These are phyloP conservation scores for Acrocephalus arundinaceus DNA, from an alignment of 2,113 vertebrate species.

Conservation along the genomic window DNA sequence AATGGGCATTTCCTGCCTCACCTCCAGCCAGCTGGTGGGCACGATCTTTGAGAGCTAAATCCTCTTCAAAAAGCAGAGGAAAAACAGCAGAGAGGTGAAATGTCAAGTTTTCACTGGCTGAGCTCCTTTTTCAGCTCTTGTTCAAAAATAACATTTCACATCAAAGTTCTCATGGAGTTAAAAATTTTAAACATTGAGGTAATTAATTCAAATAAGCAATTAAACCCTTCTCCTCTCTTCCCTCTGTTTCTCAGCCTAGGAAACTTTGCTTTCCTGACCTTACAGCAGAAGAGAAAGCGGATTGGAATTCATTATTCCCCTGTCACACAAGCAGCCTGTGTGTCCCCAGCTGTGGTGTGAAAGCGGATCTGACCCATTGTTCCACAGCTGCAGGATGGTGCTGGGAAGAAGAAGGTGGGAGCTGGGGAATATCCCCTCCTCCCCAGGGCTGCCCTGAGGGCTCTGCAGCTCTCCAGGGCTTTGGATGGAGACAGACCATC, in stretches of 20 bases:
- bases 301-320: background rate
- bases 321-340: background rate
- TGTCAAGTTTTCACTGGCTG: background rate
- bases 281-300: background rate
- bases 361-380: background rate
- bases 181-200: background rate
- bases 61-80: background rate
- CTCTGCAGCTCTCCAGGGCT: background rate
- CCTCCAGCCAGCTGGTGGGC: background rate
- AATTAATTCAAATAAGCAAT: background rate
- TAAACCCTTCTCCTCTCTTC: background rate
- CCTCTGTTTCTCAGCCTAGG: background rate
- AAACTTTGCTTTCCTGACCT: background rate
- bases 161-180: background rate
- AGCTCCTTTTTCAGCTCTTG: background rate
- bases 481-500: rapidly evolving
- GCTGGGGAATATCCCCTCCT: background rate
- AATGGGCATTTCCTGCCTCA: background rate
- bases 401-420: background rate
- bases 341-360: background rate
- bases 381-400: background rate
- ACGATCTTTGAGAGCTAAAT: background rate
- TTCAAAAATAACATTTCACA: background rate
- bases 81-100: background rate
- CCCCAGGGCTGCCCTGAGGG: rapidly evolving